A percentile compares a stretch with the other conserved stretches of the same genome.
Conservation (phyloP, 2,113 vertebrate species). For the Zeus faber region DNA sequence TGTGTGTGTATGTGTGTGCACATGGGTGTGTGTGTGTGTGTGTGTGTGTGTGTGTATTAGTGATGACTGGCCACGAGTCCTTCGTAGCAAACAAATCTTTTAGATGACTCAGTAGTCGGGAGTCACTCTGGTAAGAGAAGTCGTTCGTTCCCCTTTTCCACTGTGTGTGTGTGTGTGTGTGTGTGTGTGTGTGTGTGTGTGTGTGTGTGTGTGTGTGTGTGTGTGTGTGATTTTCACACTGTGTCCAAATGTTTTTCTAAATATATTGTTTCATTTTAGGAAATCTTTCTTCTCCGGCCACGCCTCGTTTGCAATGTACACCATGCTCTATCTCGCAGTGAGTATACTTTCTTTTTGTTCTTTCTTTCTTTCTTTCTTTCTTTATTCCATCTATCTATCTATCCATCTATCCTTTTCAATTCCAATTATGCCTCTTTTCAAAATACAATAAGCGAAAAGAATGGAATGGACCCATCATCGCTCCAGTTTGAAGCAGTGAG, state of each 20-base stretch:
- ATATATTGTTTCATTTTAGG: constrained; percentile 61
- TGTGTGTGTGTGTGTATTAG: constrained; percentile 1
- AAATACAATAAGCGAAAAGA: constrained; percentile 19
- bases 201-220: too few relatives aligned
- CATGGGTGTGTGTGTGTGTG: constrained; percentile 1
- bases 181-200: too few relatives aligned
- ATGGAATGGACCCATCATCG: constrained; percentile 28
- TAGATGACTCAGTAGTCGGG: not conserved
- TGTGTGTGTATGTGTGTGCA: not conserved
- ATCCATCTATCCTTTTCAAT: constrained; percentile 16
- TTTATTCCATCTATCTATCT: constrained; percentile 17
- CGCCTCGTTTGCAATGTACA: constrained; percentile 73
- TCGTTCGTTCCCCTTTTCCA: not conserved
- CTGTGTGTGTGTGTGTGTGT: too few relatives aligned
- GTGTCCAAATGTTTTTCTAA: too few relatives aligned
- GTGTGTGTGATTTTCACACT: too few relatives aligned
- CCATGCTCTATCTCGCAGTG: constrained; percentile 72
- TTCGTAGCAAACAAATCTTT: not conserved
- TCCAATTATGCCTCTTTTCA: constrained; percentile 19
- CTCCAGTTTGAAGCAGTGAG: constrained; percentile 37
- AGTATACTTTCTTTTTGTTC: constrained; percentile 46
- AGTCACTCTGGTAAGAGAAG: too few relatives aligned
- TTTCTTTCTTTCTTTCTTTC: not conserved
- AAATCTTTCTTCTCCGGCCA: constrained; percentile 77
- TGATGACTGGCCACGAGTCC: too few relatives aligned